Evolutionary conservation across 2,113 vertebrate species (phyloP), one percentile per base, ranked within the genome.

Genomic region (Colossoma macropomum): DNA sequence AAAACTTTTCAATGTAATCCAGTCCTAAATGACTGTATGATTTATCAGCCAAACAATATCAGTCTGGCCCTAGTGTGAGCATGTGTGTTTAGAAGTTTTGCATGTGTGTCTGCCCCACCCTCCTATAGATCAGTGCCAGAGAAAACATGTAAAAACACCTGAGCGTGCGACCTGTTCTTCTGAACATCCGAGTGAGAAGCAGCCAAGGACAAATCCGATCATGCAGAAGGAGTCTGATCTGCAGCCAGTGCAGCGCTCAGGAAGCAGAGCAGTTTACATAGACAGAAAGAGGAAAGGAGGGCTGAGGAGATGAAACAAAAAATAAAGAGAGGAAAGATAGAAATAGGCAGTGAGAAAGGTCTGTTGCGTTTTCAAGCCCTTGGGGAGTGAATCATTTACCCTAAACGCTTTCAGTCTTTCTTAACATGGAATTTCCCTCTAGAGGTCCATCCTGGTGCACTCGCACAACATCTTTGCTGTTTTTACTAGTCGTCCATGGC

Each of bases 121-220:
- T 74, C 32, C 23, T 27, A 60, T 56, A 73, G 71, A 86, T 79
- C 45, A 71, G 69, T 59, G 75, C 81, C 81, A 81, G 79, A 79
- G 65, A 23, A 68, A 81, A 80, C 77, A 87, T 83, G 83, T 85
- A 79, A 85, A 79, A 79, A 83, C 80, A 83, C 59, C 83, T 63
- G 62, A 80, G 41, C 17, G 27, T 48, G 52, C 32, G 41, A 28
- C 77, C 78, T 79, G 70, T 54, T 62, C 75, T 74, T 45, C 48
- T 62, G 52, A 77, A 82, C 50, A 60, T 82, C n/a, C 15, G 16
- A 80, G 68, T 63, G 10, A 83, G 60, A 75, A 73, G 75, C 65
- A 75, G 68, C 52, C 25, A 48, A 63, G 50, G 68, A 81, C 69
- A 70, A 38, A 86, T 86, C 75, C 75, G 62, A 81, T 86, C 81